These are phyloP conservation scores for Cossypha polioptera DNA, from an alignment of 2,797 vertebrate genomes.

Conservation along the genomic window DNA sequence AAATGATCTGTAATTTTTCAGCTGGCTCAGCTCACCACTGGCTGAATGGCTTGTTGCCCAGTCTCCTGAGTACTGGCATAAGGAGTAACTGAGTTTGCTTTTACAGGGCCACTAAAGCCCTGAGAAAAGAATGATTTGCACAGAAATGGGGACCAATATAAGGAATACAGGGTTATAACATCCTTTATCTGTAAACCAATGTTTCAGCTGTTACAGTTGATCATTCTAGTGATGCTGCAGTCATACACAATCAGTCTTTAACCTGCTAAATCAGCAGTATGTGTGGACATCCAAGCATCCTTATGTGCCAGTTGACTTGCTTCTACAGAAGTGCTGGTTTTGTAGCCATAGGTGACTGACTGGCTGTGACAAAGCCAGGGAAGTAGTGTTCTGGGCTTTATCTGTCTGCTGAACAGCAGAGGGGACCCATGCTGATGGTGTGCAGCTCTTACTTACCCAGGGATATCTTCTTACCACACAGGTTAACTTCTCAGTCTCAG, in stretches of 20 bases:
- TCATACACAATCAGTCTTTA: not conserved
- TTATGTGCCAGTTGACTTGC: not conserved
- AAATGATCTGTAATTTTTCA: slow-evolving; percentile 5
- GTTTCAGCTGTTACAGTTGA: not conserved
- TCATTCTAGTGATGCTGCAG: not conserved
- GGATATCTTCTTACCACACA: not conserved
- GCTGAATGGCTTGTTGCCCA: not conserved
- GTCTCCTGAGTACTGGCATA: not conserved
- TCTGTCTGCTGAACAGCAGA: not conserved
- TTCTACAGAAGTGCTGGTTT: not conserved
- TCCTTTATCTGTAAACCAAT: not conserved
- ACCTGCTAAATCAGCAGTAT: not conserved
- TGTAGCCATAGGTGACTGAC: not conserved
- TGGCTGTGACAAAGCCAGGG: not conserved
- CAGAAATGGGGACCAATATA: not conserved
- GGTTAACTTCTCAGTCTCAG: not conserved
- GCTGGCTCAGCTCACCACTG: not conserved
- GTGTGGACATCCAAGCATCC: not conserved
- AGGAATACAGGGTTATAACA: not conserved
- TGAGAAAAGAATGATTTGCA: not conserved
- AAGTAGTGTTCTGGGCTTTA: not conserved
- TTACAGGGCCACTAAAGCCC: not conserved
- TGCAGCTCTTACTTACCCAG: not conserved
- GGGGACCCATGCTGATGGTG: not conserved
- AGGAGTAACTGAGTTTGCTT: not conserved